Percentiles rank a stretch among this genome's conserved stretches.
These are phyloP conservation scores for Drosophila funebris DNA, from an alignment of 1,140 invertebrate species.

Conservation along the genomic window DNA sequence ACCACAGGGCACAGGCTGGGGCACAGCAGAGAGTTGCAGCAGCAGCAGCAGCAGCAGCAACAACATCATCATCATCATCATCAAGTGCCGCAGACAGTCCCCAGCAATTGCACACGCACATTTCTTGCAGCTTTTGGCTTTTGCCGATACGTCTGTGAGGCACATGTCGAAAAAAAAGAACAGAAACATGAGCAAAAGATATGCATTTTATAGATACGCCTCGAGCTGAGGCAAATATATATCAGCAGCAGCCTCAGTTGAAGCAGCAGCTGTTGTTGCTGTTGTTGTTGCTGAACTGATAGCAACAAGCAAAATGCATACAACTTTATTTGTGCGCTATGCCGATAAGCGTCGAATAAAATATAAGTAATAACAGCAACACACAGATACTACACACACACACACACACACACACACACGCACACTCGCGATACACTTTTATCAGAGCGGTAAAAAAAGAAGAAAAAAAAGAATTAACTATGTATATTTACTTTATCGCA, in stretches of 20 bases:
- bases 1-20: conserved; percentile 25
- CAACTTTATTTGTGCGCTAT: conserved; percentile 58
- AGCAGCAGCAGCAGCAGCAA: conserved; percentile 17
- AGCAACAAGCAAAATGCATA: conserved; percentile 65
- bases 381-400: conserved; percentile 22
- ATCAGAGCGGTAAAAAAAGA: conserved; percentile 41
- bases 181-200: conserved; percentile 51
- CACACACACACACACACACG: conserved; percentile 16
- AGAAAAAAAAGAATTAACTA: conserved; percentile 42
- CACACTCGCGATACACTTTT: conserved; percentile 51
- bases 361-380: conserved; percentile 40
- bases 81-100: conserved; percentile 27
- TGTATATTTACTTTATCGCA: conserved; percentile 67
- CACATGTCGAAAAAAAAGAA: conserved; percentile 17
- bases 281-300: conserved; percentile 31
- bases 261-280: neutral
- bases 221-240: conserved; percentile 6
- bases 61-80: conserved; percentile 30
- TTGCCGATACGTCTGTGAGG: conserved; percentile 3
- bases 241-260: conserved; percentile 1
- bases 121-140: conserved; percentile 41
- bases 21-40: conserved; percentile 11
- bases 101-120: conserved; percentile 48
- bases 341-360: conserved; percentile 60
- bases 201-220: conserved; percentile 56